Evolutionary conservation across 2,888 invertebrate species (phyloP), one percentile per base, ranked within the genome.

Genomic region (Aromia moschata): DNA sequence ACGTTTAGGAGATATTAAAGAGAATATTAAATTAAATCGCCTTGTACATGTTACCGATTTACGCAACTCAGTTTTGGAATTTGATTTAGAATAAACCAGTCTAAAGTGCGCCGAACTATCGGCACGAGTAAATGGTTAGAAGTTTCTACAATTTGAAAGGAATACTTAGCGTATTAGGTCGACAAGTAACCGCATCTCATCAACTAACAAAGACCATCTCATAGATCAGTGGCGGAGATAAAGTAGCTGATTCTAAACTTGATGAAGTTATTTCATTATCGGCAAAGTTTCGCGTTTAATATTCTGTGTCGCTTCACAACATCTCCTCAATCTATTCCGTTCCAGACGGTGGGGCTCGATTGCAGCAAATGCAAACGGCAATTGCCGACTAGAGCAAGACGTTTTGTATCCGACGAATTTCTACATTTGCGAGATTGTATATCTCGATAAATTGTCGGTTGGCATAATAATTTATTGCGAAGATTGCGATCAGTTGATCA

Each of bases 221-320:
- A 56, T 53, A 64, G 64, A 67, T 70, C 66, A 64, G 57, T 58
- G 60, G 56, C 57, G 60, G 60, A 52, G 57, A 63, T 56, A 61
- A 56, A 60, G 52, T 53, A 20, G 56, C 37, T 55, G 51, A 58
- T 57, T 68, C 61, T 60, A 57, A 61, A 70, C 70, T 68, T 65
- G 68, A 70, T 70, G 65, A 70, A 70, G 68, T 67, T 68, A 68
- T 70, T 70, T 70, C 70, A 70, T 70, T 70, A 70, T 70, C 67
- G 64, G 58, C 60, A 58, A 67, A 68, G 68, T 70, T 67, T 53
- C 64, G 12, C 58, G 63, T 65, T 68, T 68, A 68, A 68, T 70
- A 70, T 68, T 70, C 68, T 62, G 58, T 65, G 60, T 67, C 66
- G 65, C 58, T 60, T 54, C 57, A 52, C 59, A 55, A 60, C 51